phyloP scores from a whole-genome alignment of 23 tunicate species.

The Corella eumyota region DNA sequence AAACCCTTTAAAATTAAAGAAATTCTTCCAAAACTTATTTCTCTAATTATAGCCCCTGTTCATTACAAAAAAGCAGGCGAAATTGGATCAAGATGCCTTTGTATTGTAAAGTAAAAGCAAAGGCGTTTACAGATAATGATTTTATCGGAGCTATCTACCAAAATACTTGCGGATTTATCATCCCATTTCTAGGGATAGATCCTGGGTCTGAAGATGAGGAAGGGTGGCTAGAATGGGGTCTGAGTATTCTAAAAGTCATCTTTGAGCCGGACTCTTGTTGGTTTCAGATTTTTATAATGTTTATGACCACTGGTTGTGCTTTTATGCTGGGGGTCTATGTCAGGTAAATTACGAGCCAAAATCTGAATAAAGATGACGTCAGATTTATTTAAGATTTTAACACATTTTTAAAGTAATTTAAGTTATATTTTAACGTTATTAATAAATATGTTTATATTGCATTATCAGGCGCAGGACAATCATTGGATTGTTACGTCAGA shows the following conservation, averaged over 20 bases:
- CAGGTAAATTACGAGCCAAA: no score
- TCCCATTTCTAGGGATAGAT: conserved; percentile 78
- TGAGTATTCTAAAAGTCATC: conserved; percentile 2
- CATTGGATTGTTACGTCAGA: conserved; percentile 62
- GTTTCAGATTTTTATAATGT: conserved; percentile 58
- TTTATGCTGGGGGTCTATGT: conserved; percentile 79
- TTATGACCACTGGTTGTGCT: conserved; percentile 25
- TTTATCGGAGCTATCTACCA: conserved; percentile 23
- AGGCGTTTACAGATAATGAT: conserved; percentile 47
- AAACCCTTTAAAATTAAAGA: no score
- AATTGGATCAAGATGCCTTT: conserved; percentile 72
- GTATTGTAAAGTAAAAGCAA: conserved; percentile 65
- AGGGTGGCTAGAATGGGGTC: conserved; percentile 14
- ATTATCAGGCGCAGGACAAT: conserved; percentile 69
- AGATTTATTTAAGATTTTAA: neutral
- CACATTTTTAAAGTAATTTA: neutral
- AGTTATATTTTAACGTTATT: neutral
- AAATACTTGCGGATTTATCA: conserved; percentile 54
- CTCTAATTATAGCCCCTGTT: no score
- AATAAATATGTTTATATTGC: neutral
- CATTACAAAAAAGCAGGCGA: no score
- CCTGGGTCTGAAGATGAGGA: conserved; percentile 55
- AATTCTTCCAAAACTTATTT: no score
- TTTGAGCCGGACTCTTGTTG: conserved; percentile 64
- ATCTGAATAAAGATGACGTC: no score